Evolutionary conservation across 2,888 invertebrate species (phyloP).

Genomic region (Drosophila tripunctata): DNA sequence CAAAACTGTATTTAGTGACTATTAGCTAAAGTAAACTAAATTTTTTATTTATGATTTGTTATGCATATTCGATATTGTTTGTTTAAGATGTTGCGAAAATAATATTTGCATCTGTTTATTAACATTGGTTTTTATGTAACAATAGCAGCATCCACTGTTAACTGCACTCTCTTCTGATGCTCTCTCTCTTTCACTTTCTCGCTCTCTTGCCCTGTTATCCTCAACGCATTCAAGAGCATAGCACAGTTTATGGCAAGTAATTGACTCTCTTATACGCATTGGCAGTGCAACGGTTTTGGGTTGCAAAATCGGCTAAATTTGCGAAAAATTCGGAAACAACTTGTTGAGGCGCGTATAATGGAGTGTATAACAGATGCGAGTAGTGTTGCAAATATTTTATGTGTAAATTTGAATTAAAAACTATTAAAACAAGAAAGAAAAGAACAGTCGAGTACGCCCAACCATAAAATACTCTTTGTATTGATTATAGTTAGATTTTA

Average conservation of each 20-base stretch:
- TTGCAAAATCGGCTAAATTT: conserved; percentile 48
- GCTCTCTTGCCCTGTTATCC: neutral
- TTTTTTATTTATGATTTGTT: no score
- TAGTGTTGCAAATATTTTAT: neutral
- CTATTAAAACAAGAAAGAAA: no score
- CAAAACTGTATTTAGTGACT: no score
- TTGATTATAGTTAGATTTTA: no score
- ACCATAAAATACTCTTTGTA: no score
- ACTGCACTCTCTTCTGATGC: conserved; percentile 2
- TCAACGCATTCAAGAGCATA: neutral
- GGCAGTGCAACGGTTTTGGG: conserved; percentile 18
- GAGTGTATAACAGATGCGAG: conserved; percentile 5
- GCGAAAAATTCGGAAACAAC: conserved; percentile 61
- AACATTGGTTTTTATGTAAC: conserved; percentile 43
- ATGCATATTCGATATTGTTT: no score
- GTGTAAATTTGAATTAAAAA: no score
- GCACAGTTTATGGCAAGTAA: conserved; percentile 43
- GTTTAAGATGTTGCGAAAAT: neutral
- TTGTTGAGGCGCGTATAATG: conserved; percentile 51
- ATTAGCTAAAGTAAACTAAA: no score
- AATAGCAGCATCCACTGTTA: conserved; percentile 15
- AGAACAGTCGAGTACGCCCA: no score
- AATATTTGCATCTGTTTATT: neutral
- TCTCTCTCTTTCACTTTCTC: neutral
- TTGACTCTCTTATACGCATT: conserved; percentile 50